Evolutionary conservation across 2,797 vertebrate genomes (phyloP).

Genomic region (Artibeus jamaicensis): DNA sequence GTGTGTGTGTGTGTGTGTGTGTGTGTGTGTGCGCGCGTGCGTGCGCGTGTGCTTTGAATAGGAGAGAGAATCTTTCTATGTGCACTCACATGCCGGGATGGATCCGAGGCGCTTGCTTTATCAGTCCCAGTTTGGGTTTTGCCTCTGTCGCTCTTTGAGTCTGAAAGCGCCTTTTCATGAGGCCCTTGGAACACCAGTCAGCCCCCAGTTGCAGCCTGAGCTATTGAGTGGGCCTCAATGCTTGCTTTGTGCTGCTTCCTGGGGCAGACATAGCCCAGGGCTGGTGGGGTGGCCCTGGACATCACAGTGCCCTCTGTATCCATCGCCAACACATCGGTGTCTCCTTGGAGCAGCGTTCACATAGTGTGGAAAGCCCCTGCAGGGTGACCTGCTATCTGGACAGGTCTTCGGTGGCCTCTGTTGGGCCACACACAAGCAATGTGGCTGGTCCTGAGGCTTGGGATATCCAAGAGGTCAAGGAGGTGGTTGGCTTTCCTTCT

Average conservation of each 20-base stretch:
- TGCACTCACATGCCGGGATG: background rate
- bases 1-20: background rate
- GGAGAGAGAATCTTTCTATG: constrained; percentile 49
- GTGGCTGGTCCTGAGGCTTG: background rate
- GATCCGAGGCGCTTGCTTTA: constrained; percentile 3
- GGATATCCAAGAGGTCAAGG: background rate
- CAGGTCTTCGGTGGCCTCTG: background rate
- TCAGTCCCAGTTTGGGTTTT: background rate
- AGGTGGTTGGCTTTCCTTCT: background rate
- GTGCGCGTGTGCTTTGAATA: constrained; percentile 53
- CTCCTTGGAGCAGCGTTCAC: background rate
- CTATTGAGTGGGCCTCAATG: constrained; percentile 24
- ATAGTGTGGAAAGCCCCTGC: background rate
- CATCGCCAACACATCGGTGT: background rate
- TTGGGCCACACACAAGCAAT: background rate
- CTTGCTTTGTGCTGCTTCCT: background rate
- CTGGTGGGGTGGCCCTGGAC: background rate
- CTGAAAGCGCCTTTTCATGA: constrained; percentile 63
- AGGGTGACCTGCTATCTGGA: background rate
- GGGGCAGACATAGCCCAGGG: background rate
- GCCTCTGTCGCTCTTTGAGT: background rate
- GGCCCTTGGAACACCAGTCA: background rate
- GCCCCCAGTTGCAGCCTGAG: constrained; percentile 15
- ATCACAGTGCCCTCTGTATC: background rate
- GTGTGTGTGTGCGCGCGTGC: too few species aligned